Evolutionary conservation across 2,888 invertebrate genomes (phyloP).

Genomic region (Diadromus collaris): DNA sequence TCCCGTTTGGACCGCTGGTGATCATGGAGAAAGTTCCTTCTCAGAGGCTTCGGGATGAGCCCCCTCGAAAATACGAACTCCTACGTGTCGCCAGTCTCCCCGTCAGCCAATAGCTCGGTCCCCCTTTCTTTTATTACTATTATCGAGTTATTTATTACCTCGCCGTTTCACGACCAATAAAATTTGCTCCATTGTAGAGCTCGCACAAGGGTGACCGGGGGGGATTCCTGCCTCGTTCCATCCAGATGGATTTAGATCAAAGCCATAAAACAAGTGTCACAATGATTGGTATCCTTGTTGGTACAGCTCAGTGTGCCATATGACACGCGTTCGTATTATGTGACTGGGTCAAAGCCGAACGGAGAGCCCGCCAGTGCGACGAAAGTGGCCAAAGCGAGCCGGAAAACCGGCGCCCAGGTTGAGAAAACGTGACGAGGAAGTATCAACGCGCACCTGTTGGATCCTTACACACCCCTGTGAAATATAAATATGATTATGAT

Average conservation of each 20-base stretch:
- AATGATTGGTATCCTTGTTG: slow-evolving; percentile 67
- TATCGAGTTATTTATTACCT: slow-evolving; percentile 70
- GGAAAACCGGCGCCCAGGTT: neutral
- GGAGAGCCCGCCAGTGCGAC: neutral
- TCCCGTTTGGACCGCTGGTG: slow-evolving; percentile 11
- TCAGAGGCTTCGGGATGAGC: neutral
- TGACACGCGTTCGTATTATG: neutral
- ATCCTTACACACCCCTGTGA: slow-evolving; percentile 55
- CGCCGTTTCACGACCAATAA: slow-evolving; percentile 69
- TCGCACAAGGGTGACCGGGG: slow-evolving; percentile 58
- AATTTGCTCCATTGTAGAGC: slow-evolving; percentile 67
- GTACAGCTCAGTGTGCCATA: neutral
- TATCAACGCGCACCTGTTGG: slow-evolving; percentile 68
- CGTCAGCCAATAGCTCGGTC: slow-evolving; percentile 35
- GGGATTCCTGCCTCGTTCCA: slow-evolving; percentile 36
- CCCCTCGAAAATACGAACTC: neutral
- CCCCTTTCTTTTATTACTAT: slow-evolving; percentile 63
- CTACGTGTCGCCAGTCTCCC: slow-evolving; percentile 40
- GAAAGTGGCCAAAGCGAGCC: neutral
- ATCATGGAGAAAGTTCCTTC: slow-evolving; percentile 21
- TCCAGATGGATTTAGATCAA: slow-evolving; percentile 24
- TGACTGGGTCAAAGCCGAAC: neutral
- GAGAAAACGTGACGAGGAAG: slow-evolving; percentile 13
- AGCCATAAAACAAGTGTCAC: slow-evolving; percentile 60
- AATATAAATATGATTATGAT: slow-evolving; percentile 73